Evolutionary conservation across 1,140 invertebrate genomes (phyloP).

Genomic region (Doryteuthis pealeii): DNA sequence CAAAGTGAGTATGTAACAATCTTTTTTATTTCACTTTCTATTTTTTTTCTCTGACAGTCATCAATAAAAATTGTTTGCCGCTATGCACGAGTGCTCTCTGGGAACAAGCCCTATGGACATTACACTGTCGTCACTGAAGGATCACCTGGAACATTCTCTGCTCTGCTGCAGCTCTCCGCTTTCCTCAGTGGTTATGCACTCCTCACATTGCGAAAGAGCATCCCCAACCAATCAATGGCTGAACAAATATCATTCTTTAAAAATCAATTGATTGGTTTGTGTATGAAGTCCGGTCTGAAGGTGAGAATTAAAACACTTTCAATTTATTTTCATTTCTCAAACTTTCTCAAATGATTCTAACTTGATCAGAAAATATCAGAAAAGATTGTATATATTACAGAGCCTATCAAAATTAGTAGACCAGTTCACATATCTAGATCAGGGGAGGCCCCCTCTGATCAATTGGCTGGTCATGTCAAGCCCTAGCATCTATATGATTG

Average conservation of each 20-base stretch:
- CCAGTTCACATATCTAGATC: too few species aligned
- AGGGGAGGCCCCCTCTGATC: too few species aligned
- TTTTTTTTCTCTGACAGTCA: neutral
- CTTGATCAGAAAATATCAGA: too few species aligned
- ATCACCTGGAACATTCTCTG: neutral
- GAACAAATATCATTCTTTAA: conserved; percentile 1
- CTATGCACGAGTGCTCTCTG: neutral
- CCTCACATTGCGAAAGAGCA: neutral
- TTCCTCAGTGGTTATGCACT: neutral
- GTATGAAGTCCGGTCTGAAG: neutral
- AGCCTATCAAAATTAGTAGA: too few species aligned
- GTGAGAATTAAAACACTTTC: neutral
- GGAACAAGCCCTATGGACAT: neutral
- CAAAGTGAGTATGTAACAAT: too few species aligned
- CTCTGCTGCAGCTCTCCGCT: neutral
- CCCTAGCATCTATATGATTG: too few species aligned
- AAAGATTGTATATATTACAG: too few species aligned
- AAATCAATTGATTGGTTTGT: neutral
- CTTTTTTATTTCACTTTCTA: too few species aligned
- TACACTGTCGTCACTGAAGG: neutral
- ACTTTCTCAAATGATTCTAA: neutral
- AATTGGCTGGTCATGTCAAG: too few species aligned
- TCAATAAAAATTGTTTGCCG: neutral
- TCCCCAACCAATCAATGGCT: neutral
- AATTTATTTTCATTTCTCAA: too few species aligned